Evolutionary conservation across 37 sponge, comb jelly and placozoan species (phyloP).

Genomic region (Beroe ovata): DNA sequence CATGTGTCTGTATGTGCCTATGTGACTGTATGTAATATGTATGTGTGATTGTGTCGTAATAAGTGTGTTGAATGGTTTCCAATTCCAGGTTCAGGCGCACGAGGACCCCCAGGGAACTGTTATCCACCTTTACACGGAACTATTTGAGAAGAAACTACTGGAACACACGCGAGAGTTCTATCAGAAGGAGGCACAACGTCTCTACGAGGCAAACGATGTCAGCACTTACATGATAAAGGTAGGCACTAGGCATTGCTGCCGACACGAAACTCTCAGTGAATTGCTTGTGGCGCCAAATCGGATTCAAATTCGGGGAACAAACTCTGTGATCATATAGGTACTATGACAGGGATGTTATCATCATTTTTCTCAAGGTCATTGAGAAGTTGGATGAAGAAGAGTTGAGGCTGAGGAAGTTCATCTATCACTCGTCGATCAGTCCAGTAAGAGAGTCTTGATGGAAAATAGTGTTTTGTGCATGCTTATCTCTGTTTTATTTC

Average conservation of each 20-base stretch:
- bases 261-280: too few relatives aligned
- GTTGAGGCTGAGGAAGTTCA: constrained; percentile 63
- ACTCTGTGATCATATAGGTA: neutral
- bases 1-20: too few relatives aligned
- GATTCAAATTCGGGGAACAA: neutral
- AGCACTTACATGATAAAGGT: constrained; percentile 65
- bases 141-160: neutral
- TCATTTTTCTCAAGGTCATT: constrained; percentile 25
- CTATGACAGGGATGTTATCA: too few relatives aligned
- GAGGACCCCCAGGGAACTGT: constrained; percentile 33
- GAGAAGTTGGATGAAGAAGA: constrained; percentile 59
- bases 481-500: neutral
- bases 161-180: neutral
- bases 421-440: constrained; percentile 12
- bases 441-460: too few relatives aligned
- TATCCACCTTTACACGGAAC: constrained; percentile 29
- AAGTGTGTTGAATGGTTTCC: too few relatives aligned
- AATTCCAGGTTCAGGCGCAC: constrained; percentile 43
- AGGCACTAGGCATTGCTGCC: too few relatives aligned
- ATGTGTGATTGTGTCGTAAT: too few relatives aligned
- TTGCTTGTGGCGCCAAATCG: too few relatives aligned
- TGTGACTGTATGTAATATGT: too few relatives aligned
- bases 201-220: constrained; percentile 19
- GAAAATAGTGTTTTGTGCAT: too few relatives aligned
- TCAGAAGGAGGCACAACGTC: constrained; percentile 63